A percentile compares a stretch with the other conserved stretches of the same genome.
phyloP scores from a whole-genome alignment of 2,113 vertebrate species.

The Coracopsis vasa region DNA sequence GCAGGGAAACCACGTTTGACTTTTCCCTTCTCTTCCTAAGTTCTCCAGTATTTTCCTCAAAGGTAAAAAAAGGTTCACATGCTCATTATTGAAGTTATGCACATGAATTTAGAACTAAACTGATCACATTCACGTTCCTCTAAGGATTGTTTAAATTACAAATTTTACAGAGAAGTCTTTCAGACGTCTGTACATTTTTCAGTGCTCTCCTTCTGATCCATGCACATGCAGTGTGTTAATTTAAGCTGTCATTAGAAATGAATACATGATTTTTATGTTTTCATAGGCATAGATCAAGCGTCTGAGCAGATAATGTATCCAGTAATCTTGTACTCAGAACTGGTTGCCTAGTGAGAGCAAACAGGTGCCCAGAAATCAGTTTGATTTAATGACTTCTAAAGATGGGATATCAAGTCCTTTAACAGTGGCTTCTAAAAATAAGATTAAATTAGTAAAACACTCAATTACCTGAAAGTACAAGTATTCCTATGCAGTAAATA shows the following conservation, averaged over 20 bases:
- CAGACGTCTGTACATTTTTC: not conserved
- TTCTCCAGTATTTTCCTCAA: not conserved
- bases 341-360: slow-evolving; percentile 11
- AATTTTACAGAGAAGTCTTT: not conserved
- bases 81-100: fast-evolving
- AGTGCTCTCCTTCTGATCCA: not conserved
- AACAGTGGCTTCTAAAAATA: not conserved
- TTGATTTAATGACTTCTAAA: slow-evolving; percentile 21
- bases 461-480: not conserved
- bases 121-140: not conserved
- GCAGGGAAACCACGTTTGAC: not conserved
- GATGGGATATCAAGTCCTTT: not conserved
- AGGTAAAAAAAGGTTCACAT: not conserved
- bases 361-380: not conserved
- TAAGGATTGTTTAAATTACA: not conserved
- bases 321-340: not conserved
- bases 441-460: not conserved
- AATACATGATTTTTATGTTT: slow-evolving; percentile 19
- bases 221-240: not conserved
- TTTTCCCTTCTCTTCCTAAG: not conserved
- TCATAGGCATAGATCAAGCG: not conserved
- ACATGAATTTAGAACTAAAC: not conserved
- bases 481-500: not conserved
- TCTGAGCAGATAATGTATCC: not conserved
- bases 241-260: not conserved